phyloP scores from a whole-genome alignment of 2,113 vertebrate species.

The Gracilinanus agilis region DNA sequence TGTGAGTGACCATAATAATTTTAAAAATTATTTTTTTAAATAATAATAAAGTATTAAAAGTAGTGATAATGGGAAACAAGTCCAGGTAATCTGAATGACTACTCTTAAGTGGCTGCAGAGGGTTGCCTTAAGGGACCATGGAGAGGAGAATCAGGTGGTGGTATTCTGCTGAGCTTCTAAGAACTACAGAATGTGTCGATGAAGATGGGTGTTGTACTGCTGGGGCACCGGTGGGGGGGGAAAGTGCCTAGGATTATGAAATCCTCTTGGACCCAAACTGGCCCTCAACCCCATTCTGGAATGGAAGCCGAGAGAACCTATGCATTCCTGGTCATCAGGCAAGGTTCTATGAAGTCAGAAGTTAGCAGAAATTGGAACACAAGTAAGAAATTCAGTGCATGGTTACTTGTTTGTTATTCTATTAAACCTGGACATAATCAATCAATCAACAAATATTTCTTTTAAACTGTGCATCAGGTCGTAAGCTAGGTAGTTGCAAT shows the following conservation, averaged over 20 bases:
- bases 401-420: background rate
- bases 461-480: background rate
- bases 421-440: background rate
- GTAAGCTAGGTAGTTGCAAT: background rate
- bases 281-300: background rate
- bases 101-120: background rate
- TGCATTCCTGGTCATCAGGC: background rate
- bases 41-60: background rate
- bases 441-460: background rate
- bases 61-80: background rate
- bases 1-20: background rate
- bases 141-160: background rate
- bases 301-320: background rate
- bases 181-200: too few relatives aligned
- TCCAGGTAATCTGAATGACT: background rate
- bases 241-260: background rate
- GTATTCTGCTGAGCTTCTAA: background rate
- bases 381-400: background rate
- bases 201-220: too few relatives aligned
- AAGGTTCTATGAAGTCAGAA: background rate
- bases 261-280: background rate
- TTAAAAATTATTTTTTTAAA: too few relatives aligned
- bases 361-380: background rate
- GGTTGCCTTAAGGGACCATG: background rate
- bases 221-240: background rate